Evolutionary conservation across 2,888 invertebrate species (phyloP), one percentile per base, ranked within the genome.

Genomic region (Drosophila nr. fundita): DNA sequence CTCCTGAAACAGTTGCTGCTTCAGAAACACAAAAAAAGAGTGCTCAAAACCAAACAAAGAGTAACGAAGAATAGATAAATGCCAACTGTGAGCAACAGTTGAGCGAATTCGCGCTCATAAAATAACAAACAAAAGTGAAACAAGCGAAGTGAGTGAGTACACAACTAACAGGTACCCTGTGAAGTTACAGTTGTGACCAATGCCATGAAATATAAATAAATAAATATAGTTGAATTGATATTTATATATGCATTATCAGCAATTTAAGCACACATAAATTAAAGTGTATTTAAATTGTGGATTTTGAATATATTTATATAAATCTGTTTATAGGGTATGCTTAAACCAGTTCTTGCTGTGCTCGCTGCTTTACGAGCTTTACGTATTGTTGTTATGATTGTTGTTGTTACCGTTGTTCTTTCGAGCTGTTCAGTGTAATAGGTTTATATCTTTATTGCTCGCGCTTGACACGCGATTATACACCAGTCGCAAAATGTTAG

Each of bases 391-490:
- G 40, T 53, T 29, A 29, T 49, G 45, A 24, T 45, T 29, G 38
- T 62, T 63, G 32, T 11, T 52, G 62, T 64, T 58, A 32, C 32
- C 32, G 5, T 59, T 54, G 15, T 66, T 64, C 45, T 52, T 42
- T 58, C 52, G 42, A 53, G 59, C 60, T 71, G 65, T 60, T 64
- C 68, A 36, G 73, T 69, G 71, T 70, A 87, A 83, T 77, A 69
- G 72, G 73, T 80, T 86, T 77, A 82, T 85, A 88, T 84, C 73
- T 85, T 84, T 85, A 87, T 87, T 60, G 68, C 77, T 68, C 50
- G 65, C 30, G 53, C 62, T 38, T 59, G 80, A 85, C 83, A 88
- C 78, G 83, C 88, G 86, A 85, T 82, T 87, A 62, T 58, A 80
- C 29, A 21, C 73, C 64, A 52, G 30, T 0, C 42, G 21, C 7